phyloP scores from a whole-genome alignment of 1,140 invertebrate genomes.

The Pteromalus puparum region DNA sequence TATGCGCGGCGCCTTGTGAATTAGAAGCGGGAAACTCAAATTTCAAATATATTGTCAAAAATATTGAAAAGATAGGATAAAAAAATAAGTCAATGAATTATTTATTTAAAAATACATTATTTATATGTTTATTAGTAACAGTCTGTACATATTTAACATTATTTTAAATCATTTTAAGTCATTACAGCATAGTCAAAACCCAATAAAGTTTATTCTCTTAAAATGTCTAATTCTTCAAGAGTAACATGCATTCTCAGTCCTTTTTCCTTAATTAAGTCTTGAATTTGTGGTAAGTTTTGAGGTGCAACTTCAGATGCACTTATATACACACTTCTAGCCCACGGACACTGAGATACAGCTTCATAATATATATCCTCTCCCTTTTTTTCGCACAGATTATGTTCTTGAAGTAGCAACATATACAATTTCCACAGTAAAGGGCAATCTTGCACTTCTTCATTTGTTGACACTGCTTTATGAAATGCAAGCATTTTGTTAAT shows the following conservation, averaged over 20 bases:
- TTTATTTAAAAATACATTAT: constrained; percentile 23
- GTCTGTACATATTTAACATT: neutral
- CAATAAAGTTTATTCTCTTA: constrained; percentile 70
- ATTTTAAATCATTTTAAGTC: neutral
- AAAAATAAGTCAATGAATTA: neutral
- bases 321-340: constrained; percentile 77
- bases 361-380: constrained; percentile 72
- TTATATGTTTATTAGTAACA: neutral
- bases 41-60: neutral
- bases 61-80: too few species aligned
- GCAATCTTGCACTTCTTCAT: constrained; percentile 71
- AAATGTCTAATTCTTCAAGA: constrained; percentile 82
- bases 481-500: constrained; percentile 69
- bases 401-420: constrained; percentile 74
- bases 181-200: neutral
- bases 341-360: constrained; percentile 78
- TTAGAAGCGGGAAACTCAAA: neutral
- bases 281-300: constrained; percentile 77
- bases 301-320: constrained; percentile 75
- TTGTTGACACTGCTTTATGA: constrained; percentile 62
- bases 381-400: constrained; percentile 68
- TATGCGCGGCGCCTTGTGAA: too few species aligned
- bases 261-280: constrained; percentile 84
- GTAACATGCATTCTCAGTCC: constrained; percentile 82
- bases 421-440: constrained; percentile 78